Conservation (phyloP, 2,888 invertebrate genomes). For the Hypolimnas misippus region DNA sequence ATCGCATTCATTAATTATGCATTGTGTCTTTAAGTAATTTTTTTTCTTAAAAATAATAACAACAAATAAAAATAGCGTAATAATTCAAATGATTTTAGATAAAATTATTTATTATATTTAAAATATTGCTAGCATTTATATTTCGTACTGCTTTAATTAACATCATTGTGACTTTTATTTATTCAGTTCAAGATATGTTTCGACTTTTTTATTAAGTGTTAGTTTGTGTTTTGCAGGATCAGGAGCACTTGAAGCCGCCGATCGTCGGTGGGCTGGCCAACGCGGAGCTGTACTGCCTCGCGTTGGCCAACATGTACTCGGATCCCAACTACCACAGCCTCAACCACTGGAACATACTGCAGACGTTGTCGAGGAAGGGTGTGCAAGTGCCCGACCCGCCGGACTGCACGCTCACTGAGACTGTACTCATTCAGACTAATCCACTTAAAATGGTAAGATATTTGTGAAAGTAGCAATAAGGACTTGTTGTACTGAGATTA, state of each 20-base stretch:
- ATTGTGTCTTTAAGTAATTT: too few species aligned
- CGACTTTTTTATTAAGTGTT: too few species aligned
- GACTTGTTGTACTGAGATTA: too few species aligned
- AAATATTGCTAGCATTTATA: too few species aligned
- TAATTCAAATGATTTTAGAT: too few species aligned
- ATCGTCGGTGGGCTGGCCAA: constrained; percentile 95
- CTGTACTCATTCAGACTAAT: constrained; percentile 97
- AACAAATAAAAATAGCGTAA: too few species aligned
- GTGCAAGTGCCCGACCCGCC: constrained; percentile 92
- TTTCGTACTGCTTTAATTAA: too few species aligned
- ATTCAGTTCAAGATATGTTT: too few species aligned
- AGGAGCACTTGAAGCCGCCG: constrained; percentile 96
- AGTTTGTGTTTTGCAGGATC: constrained; percentile 92
- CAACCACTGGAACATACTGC: constrained; percentile 97
- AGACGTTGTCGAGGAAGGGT: constrained; percentile 96
- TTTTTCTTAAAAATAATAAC: too few species aligned
- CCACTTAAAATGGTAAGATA: constrained; percentile 93
- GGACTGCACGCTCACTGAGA: constrained; percentile 96
- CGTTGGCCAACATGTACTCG: constrained; percentile 96
- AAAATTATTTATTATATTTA: too few species aligned
- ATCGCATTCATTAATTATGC: neutral
- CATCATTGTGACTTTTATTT: too few species aligned
- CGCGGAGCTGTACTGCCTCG: constrained; percentile 97
- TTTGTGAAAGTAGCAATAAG: neutral
- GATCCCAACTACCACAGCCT: constrained; percentile 98